phyloP scores from a whole-genome alignment of 2,113 vertebrate species.

The Laticauda laticaudata region DNA sequence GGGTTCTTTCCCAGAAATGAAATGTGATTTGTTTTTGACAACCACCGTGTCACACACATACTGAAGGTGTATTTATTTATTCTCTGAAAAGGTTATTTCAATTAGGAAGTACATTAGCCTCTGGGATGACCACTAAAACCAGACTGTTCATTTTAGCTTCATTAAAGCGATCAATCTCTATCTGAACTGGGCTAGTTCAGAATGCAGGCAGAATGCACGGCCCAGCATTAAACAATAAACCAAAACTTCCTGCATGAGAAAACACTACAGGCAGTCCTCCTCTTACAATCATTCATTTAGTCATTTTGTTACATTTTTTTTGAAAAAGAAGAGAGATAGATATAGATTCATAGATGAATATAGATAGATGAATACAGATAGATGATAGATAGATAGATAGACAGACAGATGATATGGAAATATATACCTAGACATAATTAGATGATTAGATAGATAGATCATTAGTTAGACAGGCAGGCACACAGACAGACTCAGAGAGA shows the following conservation, averaged over 20 bases:
- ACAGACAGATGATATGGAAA: too few relatives aligned
- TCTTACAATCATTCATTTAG: too few relatives aligned
- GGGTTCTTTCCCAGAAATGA: neutral
- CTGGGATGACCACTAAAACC: neutral
- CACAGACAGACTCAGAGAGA: neutral
- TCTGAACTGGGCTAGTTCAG: neutral
- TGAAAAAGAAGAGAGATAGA: too few relatives aligned
- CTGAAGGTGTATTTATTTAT: neutral
- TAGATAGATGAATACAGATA: too few relatives aligned
- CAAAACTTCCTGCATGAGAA: neutral
- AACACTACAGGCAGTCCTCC: neutral
- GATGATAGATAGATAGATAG: too few relatives aligned
- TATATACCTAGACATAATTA: too few relatives aligned
- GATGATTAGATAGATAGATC: neutral
- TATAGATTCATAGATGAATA: too few relatives aligned
- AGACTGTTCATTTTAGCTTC: neutral
- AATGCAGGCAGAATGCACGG: neutral
- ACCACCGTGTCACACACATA: neutral
- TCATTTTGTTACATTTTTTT: too few relatives aligned
- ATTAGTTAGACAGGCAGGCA: too few relatives aligned
- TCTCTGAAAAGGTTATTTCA: neutral
- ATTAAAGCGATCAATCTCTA: neutral
- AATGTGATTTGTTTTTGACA: neutral
- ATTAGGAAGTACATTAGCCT: neutral
- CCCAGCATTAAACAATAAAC: neutral